Evolutionary conservation across 2,797 vertebrate species (phyloP).

Genomic region (Stomatorhinus walkeri): DNA sequence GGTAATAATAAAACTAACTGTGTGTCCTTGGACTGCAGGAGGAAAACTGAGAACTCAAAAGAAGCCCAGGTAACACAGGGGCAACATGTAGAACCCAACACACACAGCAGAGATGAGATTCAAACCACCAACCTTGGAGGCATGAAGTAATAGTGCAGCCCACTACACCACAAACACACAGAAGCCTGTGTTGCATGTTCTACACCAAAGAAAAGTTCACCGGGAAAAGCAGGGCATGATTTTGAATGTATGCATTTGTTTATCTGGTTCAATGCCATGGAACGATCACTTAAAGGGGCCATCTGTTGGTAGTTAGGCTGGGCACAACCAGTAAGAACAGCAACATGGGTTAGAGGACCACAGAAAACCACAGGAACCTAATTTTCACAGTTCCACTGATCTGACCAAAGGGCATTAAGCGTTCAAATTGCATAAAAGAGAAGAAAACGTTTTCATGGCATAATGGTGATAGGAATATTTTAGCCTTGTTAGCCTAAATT

Average conservation of each 20-base stretch:
- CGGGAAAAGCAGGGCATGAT: not conserved
- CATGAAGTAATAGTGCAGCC: not conserved
- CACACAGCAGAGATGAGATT: not conserved
- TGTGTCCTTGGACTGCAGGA: not conserved
- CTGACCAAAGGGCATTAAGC: slow-evolving; percentile 1
- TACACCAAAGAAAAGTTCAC: not conserved
- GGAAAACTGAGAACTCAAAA: not conserved
- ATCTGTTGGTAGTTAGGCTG: not conserved
- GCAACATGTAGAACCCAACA: not conserved
- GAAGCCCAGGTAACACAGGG: not conserved
- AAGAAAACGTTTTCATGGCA: not conserved
- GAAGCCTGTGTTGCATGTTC: not conserved
- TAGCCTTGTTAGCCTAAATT: not conserved
- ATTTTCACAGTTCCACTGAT: not conserved
- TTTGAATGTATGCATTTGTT: not conserved
- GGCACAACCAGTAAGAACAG: not conserved
- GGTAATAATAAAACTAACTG: not conserved
- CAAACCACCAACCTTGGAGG: not conserved
- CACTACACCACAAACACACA: not conserved
- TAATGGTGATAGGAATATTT: not conserved
- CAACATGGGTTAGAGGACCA: not conserved
- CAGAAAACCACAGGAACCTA: not conserved
- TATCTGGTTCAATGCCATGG: not conserved
- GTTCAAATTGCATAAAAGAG: not conserved
- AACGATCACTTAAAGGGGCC: not conserved